These are phyloP conservation scores for Hydraecia micacea DNA, from an alignment of 2,888 invertebrate genomes.

Conservation along the genomic window DNA sequence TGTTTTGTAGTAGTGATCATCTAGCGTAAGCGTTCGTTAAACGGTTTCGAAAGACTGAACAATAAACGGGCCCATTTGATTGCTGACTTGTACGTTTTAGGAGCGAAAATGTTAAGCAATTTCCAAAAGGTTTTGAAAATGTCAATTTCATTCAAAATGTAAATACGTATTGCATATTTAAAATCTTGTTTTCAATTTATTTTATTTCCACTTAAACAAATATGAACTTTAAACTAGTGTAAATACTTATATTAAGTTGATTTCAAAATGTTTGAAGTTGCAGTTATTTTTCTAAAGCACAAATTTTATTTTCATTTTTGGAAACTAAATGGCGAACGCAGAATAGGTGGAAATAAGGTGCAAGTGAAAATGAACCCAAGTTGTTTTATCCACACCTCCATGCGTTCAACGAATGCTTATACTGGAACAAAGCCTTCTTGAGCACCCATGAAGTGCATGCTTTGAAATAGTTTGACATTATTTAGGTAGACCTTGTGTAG, in stretches of 20 bases:
- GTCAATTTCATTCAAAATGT: not conserved
- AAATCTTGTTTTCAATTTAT: too few relatives aligned
- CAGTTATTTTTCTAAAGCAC: too few relatives aligned
- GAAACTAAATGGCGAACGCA: too few relatives aligned
- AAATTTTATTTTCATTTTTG: too few relatives aligned
- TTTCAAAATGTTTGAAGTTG: too few relatives aligned
- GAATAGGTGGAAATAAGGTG: not conserved
- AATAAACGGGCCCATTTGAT: not conserved
- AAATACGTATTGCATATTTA: too few relatives aligned
- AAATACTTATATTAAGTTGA: too few relatives aligned
- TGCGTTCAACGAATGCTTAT: constrained; percentile 4
- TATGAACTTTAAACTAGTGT: too few relatives aligned
- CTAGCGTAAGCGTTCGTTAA: constrained; percentile 3
- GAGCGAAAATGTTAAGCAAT: not conserved
- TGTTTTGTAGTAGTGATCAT: not conserved
- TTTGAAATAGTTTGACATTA: not conserved
- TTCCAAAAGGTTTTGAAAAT: not conserved
- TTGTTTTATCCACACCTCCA: not conserved
- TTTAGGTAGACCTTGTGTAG: not conserved
- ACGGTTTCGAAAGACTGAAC: not conserved
- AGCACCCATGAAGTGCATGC: constrained; percentile 5
- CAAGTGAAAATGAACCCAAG: not conserved
- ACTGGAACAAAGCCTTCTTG: constrained; percentile 1
- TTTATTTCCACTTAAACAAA: too few relatives aligned
- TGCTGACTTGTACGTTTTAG: not conserved